Percentiles rank a stretch among this genome's conserved stretches.
Conservation (phyloP, 2,113 vertebrate genomes). For the Tor tambroides region DNA sequence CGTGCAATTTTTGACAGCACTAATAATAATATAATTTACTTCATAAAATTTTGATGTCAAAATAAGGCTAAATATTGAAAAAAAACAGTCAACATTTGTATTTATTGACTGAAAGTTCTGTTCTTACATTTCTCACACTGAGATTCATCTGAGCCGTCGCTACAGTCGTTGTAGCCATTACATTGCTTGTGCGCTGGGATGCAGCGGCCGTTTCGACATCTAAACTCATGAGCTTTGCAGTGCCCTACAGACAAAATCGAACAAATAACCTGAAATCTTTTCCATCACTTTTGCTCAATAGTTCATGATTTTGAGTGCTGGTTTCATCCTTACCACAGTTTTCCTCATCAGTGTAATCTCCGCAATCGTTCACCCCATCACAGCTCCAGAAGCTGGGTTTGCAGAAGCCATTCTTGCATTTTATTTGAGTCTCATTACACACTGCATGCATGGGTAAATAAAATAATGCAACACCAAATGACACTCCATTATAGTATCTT, state of each 20-base stretch:
- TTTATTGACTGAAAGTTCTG: constrained; percentile 51
- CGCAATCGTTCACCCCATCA: constrained; percentile 85
- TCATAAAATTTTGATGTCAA: neutral
- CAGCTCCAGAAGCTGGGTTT: constrained; percentile 89
- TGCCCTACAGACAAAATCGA: constrained; percentile 48
- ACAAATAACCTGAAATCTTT: neutral
- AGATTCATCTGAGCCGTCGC: constrained; percentile 85
- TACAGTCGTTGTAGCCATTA: constrained; percentile 78
- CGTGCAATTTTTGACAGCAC: too few species aligned
- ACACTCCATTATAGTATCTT: neutral
- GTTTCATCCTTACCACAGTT: constrained; percentile 79
- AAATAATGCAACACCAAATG: neutral
- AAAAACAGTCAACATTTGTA: neutral
- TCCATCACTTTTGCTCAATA: neutral
- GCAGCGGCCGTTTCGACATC: constrained; percentile 79
- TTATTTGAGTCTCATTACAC: constrained; percentile 79
- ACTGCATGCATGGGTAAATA: constrained; percentile 54
- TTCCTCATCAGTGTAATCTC: constrained; percentile 84
- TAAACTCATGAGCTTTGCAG: constrained; percentile 72
- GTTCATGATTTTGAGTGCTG: neutral
- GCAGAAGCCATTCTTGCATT: constrained; percentile 81
- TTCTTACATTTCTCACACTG: constrained; percentile 78
- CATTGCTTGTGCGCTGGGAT: constrained; percentile 70
- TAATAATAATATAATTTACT: too few species aligned
- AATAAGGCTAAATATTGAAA: neutral